Percentiles rank a stretch among this genome's conserved stretches.
phyloP scores from a whole-genome alignment of 2,113 vertebrate species.

The Pristiophorus japonicus region DNA sequence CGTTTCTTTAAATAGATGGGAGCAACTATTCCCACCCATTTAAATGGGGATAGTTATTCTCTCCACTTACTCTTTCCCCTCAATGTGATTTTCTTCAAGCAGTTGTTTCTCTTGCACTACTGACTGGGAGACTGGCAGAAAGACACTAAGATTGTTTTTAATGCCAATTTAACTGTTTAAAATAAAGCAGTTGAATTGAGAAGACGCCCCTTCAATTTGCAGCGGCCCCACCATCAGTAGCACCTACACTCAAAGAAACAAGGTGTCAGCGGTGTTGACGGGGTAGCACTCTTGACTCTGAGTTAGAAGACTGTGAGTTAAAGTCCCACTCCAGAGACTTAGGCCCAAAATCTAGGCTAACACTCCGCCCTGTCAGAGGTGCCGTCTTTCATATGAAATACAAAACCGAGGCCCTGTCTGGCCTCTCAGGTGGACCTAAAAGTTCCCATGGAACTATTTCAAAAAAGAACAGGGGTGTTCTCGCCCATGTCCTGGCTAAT shows the following conservation, averaged over 20 bases:
- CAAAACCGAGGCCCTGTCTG: background rate
- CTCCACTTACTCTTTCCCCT: background rate
- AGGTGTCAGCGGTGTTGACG: background rate
- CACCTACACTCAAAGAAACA: background rate
- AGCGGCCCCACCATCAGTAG: background rate
- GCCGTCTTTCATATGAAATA: background rate
- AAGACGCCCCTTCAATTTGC: background rate
- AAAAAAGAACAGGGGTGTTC: too few relatives aligned
- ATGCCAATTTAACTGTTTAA: too few relatives aligned
- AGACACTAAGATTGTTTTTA: background rate
- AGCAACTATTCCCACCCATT: background rate
- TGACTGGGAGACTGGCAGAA: background rate
- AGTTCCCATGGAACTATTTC: background rate
- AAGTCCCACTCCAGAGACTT: background rate
- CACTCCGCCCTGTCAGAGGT: background rate
- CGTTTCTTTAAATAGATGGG: background rate
- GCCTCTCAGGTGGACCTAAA: background rate
- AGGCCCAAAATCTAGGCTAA: background rate
- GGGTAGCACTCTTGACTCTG: background rate
- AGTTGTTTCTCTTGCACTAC: background rate
- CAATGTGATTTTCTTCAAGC: background rate
- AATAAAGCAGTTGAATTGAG: background rate
- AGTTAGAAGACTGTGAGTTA: background rate
- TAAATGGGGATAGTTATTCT: background rate
- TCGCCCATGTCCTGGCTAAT: background rate